Evolutionary conservation across 2,113 vertebrate genomes (phyloP).

Genomic region (Lagenorhynchus albirostris): DNA sequence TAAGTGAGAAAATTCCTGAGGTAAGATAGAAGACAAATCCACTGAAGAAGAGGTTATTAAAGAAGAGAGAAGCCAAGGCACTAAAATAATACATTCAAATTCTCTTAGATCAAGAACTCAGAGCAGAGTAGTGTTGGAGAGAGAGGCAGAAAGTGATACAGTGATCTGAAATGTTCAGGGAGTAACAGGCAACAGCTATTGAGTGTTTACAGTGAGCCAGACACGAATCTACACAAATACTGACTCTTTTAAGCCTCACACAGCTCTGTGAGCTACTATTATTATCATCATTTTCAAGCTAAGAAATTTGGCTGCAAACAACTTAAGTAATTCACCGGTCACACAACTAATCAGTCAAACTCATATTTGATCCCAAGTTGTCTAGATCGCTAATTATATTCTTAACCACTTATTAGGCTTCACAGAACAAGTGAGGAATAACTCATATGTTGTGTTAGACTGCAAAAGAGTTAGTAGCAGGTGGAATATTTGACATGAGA

Average conservation of each 20-base stretch:
- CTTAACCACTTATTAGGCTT: neutral
- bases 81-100: neutral
- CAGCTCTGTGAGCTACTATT: neutral
- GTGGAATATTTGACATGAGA: neutral
- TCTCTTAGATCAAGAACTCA: neutral
- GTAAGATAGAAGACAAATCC: neutral
- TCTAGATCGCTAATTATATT: neutral
- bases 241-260: neutral
- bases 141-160: neutral
- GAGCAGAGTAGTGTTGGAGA: neutral
- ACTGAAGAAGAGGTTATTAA: neutral
- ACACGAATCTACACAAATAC: neutral
- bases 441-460: neutral
- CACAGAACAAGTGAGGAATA: neutral
- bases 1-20: neutral
- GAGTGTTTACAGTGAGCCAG: neutral
- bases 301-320: neutral
- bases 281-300: neutral
- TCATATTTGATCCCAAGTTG: neutral
- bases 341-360: neutral
- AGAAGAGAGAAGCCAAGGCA: neutral
- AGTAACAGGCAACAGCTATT: neutral
- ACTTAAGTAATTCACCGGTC: neutral
- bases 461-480: neutral
- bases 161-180: neutral